Evolutionary conservation across 2,888 invertebrate genomes (phyloP).

Genomic region (Monoplex corrugatus): DNA sequence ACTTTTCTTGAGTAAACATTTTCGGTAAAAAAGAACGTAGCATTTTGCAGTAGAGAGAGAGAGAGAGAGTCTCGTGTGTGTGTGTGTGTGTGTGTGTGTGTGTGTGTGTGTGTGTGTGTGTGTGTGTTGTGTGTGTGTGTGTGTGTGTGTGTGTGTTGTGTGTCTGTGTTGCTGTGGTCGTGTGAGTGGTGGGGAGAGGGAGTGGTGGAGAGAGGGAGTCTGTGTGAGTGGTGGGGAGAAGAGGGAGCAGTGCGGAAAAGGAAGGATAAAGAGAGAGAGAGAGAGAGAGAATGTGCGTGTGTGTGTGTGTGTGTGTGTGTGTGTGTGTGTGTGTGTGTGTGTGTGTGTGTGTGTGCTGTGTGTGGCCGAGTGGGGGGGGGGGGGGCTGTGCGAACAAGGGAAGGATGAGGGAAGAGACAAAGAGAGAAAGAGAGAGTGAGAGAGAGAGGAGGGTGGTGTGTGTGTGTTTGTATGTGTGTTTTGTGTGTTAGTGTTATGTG

Average conservation of each 20-base stretch:
- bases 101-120: too few species aligned
- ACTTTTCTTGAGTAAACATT: too few species aligned
- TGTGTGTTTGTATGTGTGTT: background rate
- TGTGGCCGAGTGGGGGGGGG: background rate
- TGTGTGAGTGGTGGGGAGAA: too few species aligned
- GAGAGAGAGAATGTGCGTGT: background rate
- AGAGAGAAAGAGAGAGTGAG: conserved; percentile 1
- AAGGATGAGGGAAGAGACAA: background rate
- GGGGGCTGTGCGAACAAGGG: background rate
- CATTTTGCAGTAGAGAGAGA: too few species aligned
- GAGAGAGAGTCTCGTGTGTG: too few species aligned
- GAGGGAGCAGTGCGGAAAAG: too few species aligned
- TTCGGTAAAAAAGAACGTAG: too few species aligned
- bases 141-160: too few species aligned
- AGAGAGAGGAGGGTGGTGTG: background rate
- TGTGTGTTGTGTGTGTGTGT: too few species aligned
- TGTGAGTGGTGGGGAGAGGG: background rate
- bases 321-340: background rate
- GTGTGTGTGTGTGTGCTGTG: background rate
- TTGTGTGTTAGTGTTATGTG: too few species aligned
- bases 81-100: too few species aligned
- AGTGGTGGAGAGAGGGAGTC: background rate
- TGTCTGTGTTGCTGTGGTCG: too few species aligned
- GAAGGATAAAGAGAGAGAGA: background rate
- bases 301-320: background rate